These are phyloP conservation scores for Nettapus auritus DNA, from an alignment of 2,113 vertebrate species.

Conservation along the genomic window DNA sequence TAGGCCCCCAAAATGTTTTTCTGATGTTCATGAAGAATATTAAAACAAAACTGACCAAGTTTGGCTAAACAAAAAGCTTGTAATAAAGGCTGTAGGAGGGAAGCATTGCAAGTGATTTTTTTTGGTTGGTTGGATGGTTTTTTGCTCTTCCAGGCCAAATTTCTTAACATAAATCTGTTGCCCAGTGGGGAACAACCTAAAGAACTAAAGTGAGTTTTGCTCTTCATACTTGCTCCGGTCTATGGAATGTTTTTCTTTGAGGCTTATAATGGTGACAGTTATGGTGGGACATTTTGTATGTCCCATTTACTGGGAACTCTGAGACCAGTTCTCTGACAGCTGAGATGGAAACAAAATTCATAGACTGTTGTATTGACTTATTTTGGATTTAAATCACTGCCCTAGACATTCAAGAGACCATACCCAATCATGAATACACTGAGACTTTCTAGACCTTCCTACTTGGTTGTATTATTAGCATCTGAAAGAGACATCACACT, in stretches of 20 bases:
- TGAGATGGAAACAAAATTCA: background rate
- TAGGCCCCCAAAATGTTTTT: background rate
- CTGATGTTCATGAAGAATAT: background rate
- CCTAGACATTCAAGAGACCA: background rate
- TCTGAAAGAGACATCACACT: background rate
- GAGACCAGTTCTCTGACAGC: background rate
- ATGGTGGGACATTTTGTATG: background rate
- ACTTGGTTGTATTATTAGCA: background rate
- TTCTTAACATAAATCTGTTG: background rate
- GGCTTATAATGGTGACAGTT: background rate
- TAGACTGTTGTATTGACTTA: background rate
- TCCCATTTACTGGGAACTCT: background rate
- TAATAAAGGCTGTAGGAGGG: background rate
- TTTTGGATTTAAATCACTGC: background rate
- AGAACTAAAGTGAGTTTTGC: background rate
- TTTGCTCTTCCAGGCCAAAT: background rate
- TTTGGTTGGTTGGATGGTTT: background rate
- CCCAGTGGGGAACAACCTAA: background rate
- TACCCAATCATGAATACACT: background rate
- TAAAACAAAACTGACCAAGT: slow-evolving; percentile 10
- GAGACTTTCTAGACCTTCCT: background rate
- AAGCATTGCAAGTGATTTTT: background rate
- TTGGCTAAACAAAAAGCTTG: slow-evolving; percentile 1
- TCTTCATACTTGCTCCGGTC: background rate
- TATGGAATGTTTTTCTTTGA: background rate